A percentile compares a stretch with the other conserved stretches of the same genome.
These are phyloP conservation scores for Drosophila buzzatii DNA, from an alignment of 2,888 invertebrate species.

Conservation along the genomic window DNA sequence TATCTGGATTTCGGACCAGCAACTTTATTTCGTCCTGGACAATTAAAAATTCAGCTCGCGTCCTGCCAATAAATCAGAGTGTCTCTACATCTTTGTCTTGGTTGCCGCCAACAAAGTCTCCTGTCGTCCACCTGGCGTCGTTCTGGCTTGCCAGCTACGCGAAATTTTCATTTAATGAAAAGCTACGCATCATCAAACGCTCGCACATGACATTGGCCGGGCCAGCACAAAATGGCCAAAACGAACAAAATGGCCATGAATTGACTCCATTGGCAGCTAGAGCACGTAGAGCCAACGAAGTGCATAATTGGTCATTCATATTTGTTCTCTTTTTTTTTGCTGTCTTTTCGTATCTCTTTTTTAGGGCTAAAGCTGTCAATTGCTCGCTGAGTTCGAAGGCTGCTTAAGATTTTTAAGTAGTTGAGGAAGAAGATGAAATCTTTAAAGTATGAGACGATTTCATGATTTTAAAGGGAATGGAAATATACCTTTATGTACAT, in stretches of 20 bases:
- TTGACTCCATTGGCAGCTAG: conserved; percentile 62
- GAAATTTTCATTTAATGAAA: conserved; percentile 80
- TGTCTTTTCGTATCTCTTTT: not conserved
- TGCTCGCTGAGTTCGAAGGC: not conserved
- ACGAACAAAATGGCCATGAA: conserved; percentile 25
- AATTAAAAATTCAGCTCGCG: conserved; percentile 76
- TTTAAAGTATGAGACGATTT: not conserved
- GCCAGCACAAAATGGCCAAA: conserved; percentile 37
- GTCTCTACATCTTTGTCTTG: conserved; percentile 51
- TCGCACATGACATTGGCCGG: conserved; percentile 62
- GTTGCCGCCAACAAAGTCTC: conserved; percentile 65
- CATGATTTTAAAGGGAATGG: not conserved
- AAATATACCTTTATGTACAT: too few relatives aligned
- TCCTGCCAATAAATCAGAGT: conserved; percentile 77
- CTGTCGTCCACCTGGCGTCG: conserved; percentile 21
- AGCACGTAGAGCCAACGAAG: conserved; percentile 80
- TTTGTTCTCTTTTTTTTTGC: conserved; percentile 38
- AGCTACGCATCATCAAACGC: conserved; percentile 78
- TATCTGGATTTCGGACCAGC: conserved; percentile 35
- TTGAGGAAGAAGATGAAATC: not conserved
- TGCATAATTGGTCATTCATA: conserved; percentile 83
- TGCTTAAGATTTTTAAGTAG: conserved; percentile 17
- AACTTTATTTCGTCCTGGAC: conserved; percentile 15
- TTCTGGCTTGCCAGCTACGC: conserved; percentile 48
- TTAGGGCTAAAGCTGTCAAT: conserved; percentile 12